Evolutionary conservation across 2,113 vertebrate genomes (phyloP), one percentile per base, ranked within the genome.

Genomic region (Melanocharis versteri): DNA sequence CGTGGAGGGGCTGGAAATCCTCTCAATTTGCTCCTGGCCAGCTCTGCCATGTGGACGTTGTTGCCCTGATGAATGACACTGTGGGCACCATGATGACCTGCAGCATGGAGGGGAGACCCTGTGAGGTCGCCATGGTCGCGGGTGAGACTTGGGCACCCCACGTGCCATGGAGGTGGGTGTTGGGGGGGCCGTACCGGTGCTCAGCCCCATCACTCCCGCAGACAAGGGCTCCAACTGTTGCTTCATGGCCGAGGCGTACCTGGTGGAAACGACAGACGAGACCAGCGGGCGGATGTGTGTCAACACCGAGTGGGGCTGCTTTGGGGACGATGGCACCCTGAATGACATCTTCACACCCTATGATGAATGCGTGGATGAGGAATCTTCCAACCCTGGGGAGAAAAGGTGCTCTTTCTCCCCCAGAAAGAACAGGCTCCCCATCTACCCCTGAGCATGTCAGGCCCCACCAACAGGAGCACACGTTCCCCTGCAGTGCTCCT

Each of bases 71-170:
- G 94, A 99, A 99, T 1, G 98, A 99, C 87, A 98, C 98, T 0
- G 98, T 99, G 86, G 99, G 98, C 53, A 98, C 98, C 22, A 98
- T 99, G 98, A 98, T 99, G 98, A 98, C 98, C 79, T 98, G 98
- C 4, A 97, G 97, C 50, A 97, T 45, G 11, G 73, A 2, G 4
- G 82, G 94, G 14, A 80, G 82, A 66, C 97, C 97, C 9, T 99
- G 99, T 64, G 98, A 99, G 76, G 92, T 99, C 1, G 98, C 97
- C 64, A 82, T 99, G 33, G 77, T 99, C 1, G 89, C 98, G 15
- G 99, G 99, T 99, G 94, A 98, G 98, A 42, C 62, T 33, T 1
- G 10, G n/a, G 48, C 28, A 56, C 19, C 15, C 30, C 0, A 0
- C 0, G 1, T 66, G 27, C 26, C 42, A 2, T 22, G 15, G 18